Evolutionary conservation across 2,888 invertebrate species (phyloP).

Genomic region (Orchesellides sinensis): DNA sequence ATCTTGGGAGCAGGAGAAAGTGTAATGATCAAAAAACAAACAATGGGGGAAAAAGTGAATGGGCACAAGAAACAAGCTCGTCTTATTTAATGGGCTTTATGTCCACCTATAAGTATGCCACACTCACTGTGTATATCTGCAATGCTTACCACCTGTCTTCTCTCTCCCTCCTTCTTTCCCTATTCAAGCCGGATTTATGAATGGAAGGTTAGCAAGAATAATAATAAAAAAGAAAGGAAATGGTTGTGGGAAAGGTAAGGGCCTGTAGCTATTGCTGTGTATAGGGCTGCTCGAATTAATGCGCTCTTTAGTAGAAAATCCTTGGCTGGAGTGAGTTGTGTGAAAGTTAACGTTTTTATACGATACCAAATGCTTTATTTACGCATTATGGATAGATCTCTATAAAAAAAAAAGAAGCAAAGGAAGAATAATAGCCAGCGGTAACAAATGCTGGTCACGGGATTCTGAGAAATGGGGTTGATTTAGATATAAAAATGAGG

Average conservation of each 20-base stretch:
- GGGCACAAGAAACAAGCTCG: background rate
- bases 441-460: background rate
- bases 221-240: background rate
- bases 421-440: background rate
- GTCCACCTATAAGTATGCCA: slow-evolving; percentile 1
- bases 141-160: background rate
- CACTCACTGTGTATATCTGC: background rate
- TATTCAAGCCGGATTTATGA: slow-evolving; percentile 60
- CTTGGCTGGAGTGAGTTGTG: no score
- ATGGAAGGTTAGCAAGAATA: slow-evolving; percentile 15
- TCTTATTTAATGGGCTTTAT: slow-evolving; percentile 46
- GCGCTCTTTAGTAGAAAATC: no score
- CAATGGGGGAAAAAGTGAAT: background rate
- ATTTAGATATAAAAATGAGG: no score
- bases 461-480: no score
- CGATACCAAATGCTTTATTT: no score
- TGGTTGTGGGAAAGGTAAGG: background rate
- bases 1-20: background rate
- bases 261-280: no score
- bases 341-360: no score
- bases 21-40: slow-evolving; percentile 55
- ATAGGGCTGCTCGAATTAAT: no score
- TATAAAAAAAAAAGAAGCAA: background rate
- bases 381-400: no score
- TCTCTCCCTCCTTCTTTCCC: slow-evolving; percentile 23